A percentile compares a stretch with the other conserved stretches of the same genome.
phyloP scores from a whole-genome alignment of 2,113 vertebrate genomes.

The Salminus brasiliensis region DNA sequence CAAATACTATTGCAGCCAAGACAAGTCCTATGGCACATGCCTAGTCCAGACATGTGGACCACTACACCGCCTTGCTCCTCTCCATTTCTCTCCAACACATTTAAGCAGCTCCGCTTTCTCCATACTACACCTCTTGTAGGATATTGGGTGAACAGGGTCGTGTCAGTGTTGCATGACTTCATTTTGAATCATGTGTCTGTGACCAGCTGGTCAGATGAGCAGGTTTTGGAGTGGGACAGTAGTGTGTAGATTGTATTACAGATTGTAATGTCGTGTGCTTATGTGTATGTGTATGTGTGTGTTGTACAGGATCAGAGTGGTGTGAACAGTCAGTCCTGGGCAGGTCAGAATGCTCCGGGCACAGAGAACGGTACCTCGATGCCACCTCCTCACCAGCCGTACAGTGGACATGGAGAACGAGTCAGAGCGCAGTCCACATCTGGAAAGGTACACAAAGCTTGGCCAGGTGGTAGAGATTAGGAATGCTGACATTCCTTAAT shows the following conservation, averaged over 20 bases:
- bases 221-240: not conserved
- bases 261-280: too few species aligned
- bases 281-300: not conserved
- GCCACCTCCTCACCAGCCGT: constrained; percentile 50
- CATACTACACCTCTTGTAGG: too few species aligned
- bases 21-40: too few species aligned
- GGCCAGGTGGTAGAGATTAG: not conserved
- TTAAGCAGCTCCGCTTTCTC: too few species aligned
- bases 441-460: constrained; percentile 49
- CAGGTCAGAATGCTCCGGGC: constrained; percentile 19
- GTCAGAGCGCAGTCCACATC: constrained; percentile 51
- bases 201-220: not conserved
- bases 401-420: constrained; percentile 52
- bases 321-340: constrained; percentile 31
- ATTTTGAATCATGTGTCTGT: not conserved
- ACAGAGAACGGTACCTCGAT: constrained; percentile 58
- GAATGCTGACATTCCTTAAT: too few species aligned
- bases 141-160: too few species aligned
- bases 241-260: not conserved
- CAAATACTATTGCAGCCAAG: too few species aligned
- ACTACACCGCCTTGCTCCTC: too few species aligned
- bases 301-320: constrained; percentile 55
- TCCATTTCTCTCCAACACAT: too few species aligned
- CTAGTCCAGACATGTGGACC: too few species aligned
- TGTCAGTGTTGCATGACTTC: too few species aligned